Percentiles rank a stretch among this genome's conserved stretches.
These are phyloP conservation scores for Tonatia bakeri DNA, from an alignment of 2,113 vertebrate genomes.

Conservation along the genomic window DNA sequence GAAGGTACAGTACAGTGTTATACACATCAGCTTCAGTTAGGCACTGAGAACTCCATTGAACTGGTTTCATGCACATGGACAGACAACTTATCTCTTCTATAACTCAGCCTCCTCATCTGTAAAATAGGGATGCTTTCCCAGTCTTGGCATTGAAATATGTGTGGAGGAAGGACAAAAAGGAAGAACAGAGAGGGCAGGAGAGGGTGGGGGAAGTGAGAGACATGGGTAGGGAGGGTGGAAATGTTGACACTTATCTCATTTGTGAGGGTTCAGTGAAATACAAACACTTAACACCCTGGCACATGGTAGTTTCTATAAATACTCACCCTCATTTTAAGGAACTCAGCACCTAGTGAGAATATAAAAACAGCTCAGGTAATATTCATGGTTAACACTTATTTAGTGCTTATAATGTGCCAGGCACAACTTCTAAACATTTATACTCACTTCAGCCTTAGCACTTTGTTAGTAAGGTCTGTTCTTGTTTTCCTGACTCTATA, in stretches of 20 bases:
- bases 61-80: too few species aligned
- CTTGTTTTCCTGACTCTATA: neutral
- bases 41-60: neutral
- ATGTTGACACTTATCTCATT: neutral
- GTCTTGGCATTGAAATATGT: neutral
- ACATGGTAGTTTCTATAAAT: neutral
- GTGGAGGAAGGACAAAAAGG: neutral
- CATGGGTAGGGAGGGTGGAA: neutral
- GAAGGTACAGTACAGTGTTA: accelerated
- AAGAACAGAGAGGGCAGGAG: too few species aligned
- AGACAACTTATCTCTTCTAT: neutral
- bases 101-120: neutral
- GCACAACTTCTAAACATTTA: neutral
- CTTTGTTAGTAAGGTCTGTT: neutral
- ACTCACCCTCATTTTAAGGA: neutral
- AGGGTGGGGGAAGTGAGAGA: accelerated
- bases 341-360: neutral
- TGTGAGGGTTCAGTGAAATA: neutral
- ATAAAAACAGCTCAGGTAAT: neutral
- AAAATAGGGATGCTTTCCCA: neutral
- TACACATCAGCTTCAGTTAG: accelerated
- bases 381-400: neutral
- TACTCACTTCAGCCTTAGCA: neutral
- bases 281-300: neutral
- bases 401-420: neutral